A percentile compares a stretch with the other conserved stretches of the same genome.
Conservation (phyloP, 1,140 invertebrate genomes). For the Monomorium pharaonis region DNA sequence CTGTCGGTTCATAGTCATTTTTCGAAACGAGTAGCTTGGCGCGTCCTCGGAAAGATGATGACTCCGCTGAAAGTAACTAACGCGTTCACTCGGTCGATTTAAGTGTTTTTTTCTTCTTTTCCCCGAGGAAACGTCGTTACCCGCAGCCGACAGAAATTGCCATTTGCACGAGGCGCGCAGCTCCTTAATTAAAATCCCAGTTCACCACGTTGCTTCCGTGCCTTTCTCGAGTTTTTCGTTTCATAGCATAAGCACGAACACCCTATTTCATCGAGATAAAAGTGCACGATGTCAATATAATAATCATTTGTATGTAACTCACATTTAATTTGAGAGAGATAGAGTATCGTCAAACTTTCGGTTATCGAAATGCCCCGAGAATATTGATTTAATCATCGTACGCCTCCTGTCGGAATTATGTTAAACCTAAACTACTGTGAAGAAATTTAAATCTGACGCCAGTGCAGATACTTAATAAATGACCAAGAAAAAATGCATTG, state of each 20-base stretch:
- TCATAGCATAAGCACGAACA: slow-evolving; percentile 22
- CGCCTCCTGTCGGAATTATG: neutral
- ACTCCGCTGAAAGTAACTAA: slow-evolving; percentile 31
- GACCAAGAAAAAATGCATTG: neutral
- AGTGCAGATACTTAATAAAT: neutral
- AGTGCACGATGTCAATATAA: slow-evolving; percentile 1
- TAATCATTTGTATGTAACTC: slow-evolving; percentile 2
- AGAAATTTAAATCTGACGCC: neutral
- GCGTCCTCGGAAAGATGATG: slow-evolving; percentile 27
- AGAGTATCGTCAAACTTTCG: neutral
- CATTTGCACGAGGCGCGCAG: slow-evolving; percentile 18
- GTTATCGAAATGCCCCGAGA: neutral
- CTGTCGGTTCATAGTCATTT: neutral
- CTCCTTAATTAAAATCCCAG: slow-evolving; percentile 70
- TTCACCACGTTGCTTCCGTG: slow-evolving; percentile 22
- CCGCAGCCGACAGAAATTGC: slow-evolving; percentile 46
- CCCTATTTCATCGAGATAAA: neutral
- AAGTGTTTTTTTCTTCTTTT: slow-evolving; percentile 13
- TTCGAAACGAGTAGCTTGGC: neutral
- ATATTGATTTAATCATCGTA: neutral
- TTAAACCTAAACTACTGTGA: neutral
- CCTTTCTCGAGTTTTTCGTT: slow-evolving; percentile 10
- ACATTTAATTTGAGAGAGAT: slow-evolving; percentile 13
- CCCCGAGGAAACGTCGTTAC: slow-evolving; percentile 31
- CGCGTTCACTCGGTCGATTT: slow-evolving; percentile 29